Conservation (phyloP, 2,888 invertebrate genomes). For the Aromia moschata region DNA sequence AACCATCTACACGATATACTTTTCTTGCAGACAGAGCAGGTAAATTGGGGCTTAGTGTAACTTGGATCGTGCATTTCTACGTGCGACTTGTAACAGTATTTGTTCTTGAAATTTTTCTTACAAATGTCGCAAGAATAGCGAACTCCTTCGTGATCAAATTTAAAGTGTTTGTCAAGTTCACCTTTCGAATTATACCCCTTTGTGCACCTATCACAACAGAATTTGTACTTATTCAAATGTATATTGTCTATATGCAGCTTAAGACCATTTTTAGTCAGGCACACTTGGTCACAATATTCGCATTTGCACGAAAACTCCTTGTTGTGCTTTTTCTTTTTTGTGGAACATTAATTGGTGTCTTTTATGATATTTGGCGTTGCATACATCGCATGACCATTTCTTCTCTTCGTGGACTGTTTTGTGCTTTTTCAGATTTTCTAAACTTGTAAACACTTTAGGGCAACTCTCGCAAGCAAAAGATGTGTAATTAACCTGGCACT, state of each 20-base stretch:
- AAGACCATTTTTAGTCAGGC: constrained; percentile 33
- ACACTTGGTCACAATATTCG: constrained; percentile 43
- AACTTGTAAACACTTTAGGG: constrained; percentile 35
- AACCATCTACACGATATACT: constrained; percentile 27
- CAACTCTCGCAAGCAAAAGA: constrained; percentile 39
- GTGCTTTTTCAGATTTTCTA: constrained; percentile 36
- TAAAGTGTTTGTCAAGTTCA: constrained; percentile 42
- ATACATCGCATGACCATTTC: constrained; percentile 41
- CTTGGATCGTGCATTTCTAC: constrained; percentile 39
- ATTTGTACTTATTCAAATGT: constrained; percentile 63
- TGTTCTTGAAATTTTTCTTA: constrained; percentile 47
- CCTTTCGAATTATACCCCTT: constrained; percentile 43
- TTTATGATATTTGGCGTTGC: constrained; percentile 55
- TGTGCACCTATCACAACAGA: constrained; percentile 48
- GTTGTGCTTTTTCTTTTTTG: constrained; percentile 56
- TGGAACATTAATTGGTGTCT: constrained; percentile 65
- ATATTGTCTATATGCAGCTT: constrained; percentile 48
- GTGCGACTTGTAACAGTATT: constrained; percentile 43
- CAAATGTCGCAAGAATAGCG: constrained; percentile 45
- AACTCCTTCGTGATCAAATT: constrained; percentile 47
- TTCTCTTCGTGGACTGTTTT: constrained; percentile 37
- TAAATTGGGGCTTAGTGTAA: constrained; percentile 35
- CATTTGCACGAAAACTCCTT: constrained; percentile 32
- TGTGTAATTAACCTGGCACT: constrained; percentile 24
- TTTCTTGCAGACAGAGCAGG: constrained; percentile 37